Conservation (phyloP, 2,888 invertebrate species). For the Eupithecia vulgata region DNA sequence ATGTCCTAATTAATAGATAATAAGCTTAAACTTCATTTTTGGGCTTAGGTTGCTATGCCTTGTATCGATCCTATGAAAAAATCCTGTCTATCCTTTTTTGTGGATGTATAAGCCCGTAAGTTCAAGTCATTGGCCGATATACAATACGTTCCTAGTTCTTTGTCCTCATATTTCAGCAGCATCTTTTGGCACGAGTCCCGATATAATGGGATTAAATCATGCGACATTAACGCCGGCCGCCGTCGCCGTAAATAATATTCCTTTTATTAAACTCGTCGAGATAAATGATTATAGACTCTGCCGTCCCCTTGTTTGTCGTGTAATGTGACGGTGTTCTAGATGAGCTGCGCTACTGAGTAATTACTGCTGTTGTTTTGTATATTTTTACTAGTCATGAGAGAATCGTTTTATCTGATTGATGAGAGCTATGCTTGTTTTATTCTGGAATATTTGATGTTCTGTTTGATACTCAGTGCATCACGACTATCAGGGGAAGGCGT, state of each 20-base stretch:
- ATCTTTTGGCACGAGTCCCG: slow-evolving; percentile 70
- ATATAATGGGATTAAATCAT: slow-evolving; percentile 82
- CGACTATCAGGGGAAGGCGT: neutral
- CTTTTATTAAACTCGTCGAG: slow-evolving; percentile 83
- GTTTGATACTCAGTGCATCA: neutral
- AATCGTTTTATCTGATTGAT: slow-evolving; percentile 5
- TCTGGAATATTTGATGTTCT: neutral
- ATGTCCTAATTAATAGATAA: too few relatives aligned
- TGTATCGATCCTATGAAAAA: too few relatives aligned
- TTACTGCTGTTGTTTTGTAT: slow-evolving; percentile 48
- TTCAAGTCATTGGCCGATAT: neutral
- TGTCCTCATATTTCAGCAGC: slow-evolving; percentile 15
- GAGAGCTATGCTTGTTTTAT: neutral
- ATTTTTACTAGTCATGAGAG: slow-evolving; percentile 37
- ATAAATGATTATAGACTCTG: slow-evolving; percentile 82
- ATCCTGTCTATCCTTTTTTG: too few relatives aligned
- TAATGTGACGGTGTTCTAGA: slow-evolving; percentile 50
- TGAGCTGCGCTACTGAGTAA: slow-evolving; percentile 50
- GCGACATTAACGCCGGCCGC: slow-evolving; percentile 74
- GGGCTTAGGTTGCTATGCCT: too few relatives aligned
- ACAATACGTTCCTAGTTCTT: neutral
- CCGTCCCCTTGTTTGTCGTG: slow-evolving; percentile 70
- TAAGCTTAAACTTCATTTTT: too few relatives aligned
- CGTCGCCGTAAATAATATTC: slow-evolving; percentile 81
- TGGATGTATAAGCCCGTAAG: too few relatives aligned